A percentile compares a stretch with the other conserved stretches of the same genome.
Evolutionary conservation across 2,113 vertebrate species (phyloP).

Genomic region (Crotalus tigris): DNA sequence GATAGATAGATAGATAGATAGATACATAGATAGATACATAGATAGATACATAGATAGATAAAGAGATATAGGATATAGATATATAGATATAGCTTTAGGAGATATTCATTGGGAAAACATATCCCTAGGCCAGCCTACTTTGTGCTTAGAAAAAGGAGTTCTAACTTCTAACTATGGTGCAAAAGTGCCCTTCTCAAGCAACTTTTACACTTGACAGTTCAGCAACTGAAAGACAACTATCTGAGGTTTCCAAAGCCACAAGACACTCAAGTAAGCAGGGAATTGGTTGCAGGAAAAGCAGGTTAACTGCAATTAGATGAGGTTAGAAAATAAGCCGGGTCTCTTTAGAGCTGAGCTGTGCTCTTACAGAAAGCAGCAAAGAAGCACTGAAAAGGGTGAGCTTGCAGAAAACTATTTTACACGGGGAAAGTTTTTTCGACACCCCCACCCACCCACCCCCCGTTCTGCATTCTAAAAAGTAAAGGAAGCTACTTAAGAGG

Average conservation of each 20-base stretch:
- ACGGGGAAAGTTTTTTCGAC: not conserved
- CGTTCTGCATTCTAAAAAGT: not conserved
- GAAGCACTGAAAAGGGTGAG: not conserved
- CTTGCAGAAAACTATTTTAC: not conserved
- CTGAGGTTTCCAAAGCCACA: not conserved
- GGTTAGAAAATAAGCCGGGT: not conserved
- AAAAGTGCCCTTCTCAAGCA: not conserved
- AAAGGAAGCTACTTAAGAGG: not conserved
- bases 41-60: no score
- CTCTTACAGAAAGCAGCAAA: not conserved
- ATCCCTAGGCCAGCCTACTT: not conserved
- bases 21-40: no score
- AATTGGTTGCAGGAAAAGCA: not conserved
- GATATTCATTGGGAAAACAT: slow-evolving; percentile 24
- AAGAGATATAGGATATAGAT: no score
- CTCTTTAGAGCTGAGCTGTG: not conserved
- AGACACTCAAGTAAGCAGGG: not conserved
- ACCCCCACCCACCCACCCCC: no score
- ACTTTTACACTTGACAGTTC: not conserved
- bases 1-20: no score
- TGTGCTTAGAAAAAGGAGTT: slow-evolving; percentile 4
- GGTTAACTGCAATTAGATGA: not conserved
- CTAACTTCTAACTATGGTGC: not conserved
- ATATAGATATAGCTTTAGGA: no score
- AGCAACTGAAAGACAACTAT: not conserved